Conservation (phyloP, 1,140 invertebrate species). For the Drosophila sulfurigaster region DNA sequence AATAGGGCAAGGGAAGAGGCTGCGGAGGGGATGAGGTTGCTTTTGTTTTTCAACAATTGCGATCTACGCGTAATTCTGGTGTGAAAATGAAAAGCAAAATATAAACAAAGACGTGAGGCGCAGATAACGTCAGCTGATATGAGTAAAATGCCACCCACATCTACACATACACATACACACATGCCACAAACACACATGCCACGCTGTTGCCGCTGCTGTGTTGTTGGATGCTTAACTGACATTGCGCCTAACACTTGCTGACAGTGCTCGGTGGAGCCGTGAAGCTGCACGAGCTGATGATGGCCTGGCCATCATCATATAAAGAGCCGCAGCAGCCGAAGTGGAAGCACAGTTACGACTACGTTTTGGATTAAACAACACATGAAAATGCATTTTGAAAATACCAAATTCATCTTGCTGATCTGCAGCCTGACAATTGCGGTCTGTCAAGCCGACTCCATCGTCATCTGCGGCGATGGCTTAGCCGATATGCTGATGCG, state of each 20-base stretch:
- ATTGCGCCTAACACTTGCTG: constrained; percentile 7
- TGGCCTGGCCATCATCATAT: constrained; percentile 39
- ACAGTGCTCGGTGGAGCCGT: constrained; percentile 2
- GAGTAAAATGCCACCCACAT: constrained; percentile 41
- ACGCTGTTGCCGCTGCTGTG: neutral
- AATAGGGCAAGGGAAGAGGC: neutral
- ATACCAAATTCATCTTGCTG: constrained; percentile 23
- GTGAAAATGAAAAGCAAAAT: constrained; percentile 20
- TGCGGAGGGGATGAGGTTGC: neutral
- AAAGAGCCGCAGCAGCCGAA: constrained; percentile 30
- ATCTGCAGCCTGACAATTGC: constrained; percentile 36
- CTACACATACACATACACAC: neutral
- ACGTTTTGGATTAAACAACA: neutral
- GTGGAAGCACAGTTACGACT: constrained; percentile 29
- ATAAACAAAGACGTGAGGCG: constrained; percentile 59
- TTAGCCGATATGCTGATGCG: constrained; percentile 43
- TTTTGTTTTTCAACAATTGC: constrained; percentile 45
- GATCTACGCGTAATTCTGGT: constrained; percentile 65
- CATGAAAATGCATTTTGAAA: constrained; percentile 10
- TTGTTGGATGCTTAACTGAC: constrained; percentile 12
- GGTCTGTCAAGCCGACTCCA: constrained; percentile 15
- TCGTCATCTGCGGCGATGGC: constrained; percentile 50
- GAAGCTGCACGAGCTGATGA: neutral
- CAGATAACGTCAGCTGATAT: constrained; percentile 64
- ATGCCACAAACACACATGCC: neutral